phyloP scores from a whole-genome alignment of 2,888 invertebrate species.

The Phyto melanocephala region DNA sequence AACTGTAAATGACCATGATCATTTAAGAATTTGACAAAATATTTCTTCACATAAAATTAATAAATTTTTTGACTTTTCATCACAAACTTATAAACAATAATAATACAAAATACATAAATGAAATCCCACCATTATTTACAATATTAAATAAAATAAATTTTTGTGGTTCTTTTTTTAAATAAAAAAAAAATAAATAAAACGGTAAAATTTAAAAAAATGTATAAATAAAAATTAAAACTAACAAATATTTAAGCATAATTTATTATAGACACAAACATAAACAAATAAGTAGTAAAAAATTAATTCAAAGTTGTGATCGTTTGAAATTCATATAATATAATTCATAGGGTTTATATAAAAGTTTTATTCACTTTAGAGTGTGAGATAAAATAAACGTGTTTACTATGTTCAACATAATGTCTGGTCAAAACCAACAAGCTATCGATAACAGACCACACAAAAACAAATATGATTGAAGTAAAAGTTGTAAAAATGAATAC shows the following conservation, averaged over 20 bases:
- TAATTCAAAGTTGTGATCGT: constrained; percentile 76
- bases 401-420: no score
- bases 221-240: neutral
- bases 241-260: no score
- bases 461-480: no score
- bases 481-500: no score
- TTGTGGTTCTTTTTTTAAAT: constrained; percentile 54
- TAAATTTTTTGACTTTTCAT: neutral
- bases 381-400: no score
- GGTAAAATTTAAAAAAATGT: neutral
- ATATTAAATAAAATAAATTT: constrained; percentile 66
- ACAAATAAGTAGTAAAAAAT: constrained; percentile 46
- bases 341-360: neutral
- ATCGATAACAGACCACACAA: no score
- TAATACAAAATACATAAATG: constrained; percentile 68
- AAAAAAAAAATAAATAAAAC: constrained; percentile 24
- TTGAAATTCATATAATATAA: constrained; percentile 69
- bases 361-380: neutral
- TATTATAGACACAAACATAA: neutral
- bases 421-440: no score
- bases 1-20: no score
- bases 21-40: no score
- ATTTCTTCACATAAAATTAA: no score
- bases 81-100: neutral
- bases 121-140: constrained; percentile 78